Base-by-base conservation (phyloP, 2,113 vertebrate genomes). In the Peromyscus californicus region DNA sequence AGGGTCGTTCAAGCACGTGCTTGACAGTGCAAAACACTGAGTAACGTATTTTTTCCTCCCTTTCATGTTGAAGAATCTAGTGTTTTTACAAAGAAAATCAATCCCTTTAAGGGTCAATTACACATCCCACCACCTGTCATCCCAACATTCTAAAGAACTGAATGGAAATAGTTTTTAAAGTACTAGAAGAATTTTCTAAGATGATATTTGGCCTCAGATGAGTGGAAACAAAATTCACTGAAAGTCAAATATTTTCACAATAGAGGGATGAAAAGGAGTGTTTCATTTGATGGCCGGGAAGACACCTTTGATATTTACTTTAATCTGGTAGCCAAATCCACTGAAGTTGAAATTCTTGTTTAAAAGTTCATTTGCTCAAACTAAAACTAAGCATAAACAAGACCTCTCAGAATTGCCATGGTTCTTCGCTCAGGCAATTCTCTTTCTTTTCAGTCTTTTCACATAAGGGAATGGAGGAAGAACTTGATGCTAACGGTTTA, bases 231-330 rank as follows among this genome's bases (percentile, higher is more conserved):
- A 39, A 92, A 93, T 87, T 90, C 57, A 93, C 84, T 54, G 65
- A 65, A 90, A 97, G 86, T 97, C 48, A 95, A 95, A 97, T 94
- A 94, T 93, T 97, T 97, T 94, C 61, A 61, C 90, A 94, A 89
- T 92, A 59, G 42, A 90, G 42, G 5, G 89, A 90, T 96, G 7
- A 94, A 90, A 95, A 91, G 19, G 59, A 88, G 5, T 75, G 31
- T 90, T 97, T 90, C 92, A 84, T 76, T 94, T 96, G 78, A 76
- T 94, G 95, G 19, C 33, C 57, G 57, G 57, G 90, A 94, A 94
- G 88, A 87, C 13, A 85, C 61, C 26, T 48, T 96, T 90, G 85
- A 54, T 96, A 93, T 97, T 96, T 96, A 84, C 45, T 97, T 96
- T 89, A 93, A 90, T 96, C 31, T 87, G 16, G 72, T 87, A 94